A percentile compares a stretch with the other conserved stretches of the same genome.
phyloP scores from a whole-genome alignment of 1,140 invertebrate species.

The Leguminivora glycinivorella region DNA sequence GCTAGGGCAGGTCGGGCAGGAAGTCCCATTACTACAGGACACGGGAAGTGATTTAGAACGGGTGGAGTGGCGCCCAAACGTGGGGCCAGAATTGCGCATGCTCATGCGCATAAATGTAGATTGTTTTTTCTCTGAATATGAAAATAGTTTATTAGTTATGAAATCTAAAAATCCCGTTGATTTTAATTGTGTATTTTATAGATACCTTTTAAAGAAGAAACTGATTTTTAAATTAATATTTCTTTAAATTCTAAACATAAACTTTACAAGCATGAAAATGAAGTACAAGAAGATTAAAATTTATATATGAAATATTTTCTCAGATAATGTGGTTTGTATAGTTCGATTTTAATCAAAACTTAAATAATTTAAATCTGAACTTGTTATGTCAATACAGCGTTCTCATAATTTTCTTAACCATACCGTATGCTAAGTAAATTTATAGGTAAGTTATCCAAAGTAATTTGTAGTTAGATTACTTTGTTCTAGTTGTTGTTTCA shows the following conservation, averaged over 20 bases:
- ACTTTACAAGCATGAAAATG: too few species aligned
- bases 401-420: neutral
- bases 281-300: neutral
- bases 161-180: too few species aligned
- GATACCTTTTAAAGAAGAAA: too few species aligned
- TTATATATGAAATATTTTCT: neutral
- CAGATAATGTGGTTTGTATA: neutral
- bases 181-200: too few species aligned
- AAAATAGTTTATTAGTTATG: too few species aligned
- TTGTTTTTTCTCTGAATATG: too few species aligned
- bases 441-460: neutral
- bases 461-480: conserved; percentile 11
- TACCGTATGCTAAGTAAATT: neutral
- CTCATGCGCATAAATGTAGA: too few species aligned
- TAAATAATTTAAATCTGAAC: neutral
- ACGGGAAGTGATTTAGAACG: conserved; percentile 49
- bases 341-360: neutral
- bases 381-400: neutral
- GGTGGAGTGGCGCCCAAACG: conserved; percentile 34
- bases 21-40: conserved; percentile 42
- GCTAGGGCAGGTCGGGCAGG: conserved; percentile 30
- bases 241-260: too few species aligned
- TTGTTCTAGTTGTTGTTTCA: neutral
- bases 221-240: too few species aligned
- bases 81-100: too few species aligned